Conservation (phyloP, 1,140 invertebrate species). For the Caenorhabditis elegans region DNA sequence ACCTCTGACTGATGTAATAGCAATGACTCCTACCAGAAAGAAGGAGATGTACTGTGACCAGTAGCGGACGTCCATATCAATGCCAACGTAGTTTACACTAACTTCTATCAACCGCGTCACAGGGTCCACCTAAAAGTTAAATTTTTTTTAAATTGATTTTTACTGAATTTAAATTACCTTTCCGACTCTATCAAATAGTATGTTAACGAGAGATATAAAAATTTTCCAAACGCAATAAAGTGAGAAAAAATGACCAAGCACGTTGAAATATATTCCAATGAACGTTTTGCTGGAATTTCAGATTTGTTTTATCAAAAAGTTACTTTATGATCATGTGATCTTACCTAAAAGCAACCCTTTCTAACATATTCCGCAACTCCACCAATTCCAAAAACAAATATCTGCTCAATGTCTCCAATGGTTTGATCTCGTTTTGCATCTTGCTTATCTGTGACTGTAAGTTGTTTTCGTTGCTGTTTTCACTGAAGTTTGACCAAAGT, state of each 20-base stretch:
- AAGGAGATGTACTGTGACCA: slow-evolving; percentile 99
- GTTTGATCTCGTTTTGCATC: slow-evolving; percentile 76
- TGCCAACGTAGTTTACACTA: slow-evolving; percentile 91
- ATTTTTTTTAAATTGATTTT: neutral
- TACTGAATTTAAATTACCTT: neutral
- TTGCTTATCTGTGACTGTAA: neutral
- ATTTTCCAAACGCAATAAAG: slow-evolving; percentile 99
- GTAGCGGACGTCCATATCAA: slow-evolving; percentile 93
- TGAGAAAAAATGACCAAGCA: slow-evolving; percentile 97
- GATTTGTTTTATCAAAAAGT: no score
- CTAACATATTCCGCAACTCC: slow-evolving; percentile 86
- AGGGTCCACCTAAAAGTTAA: slow-evolving; percentile 77
- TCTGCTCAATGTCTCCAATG: slow-evolving; percentile 84
- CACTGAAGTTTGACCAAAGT: neutral
- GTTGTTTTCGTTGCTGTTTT: neutral
- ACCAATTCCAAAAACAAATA: slow-evolving; percentile 94
- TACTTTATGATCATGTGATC: slow-evolving; percentile 66
- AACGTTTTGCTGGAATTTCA: slow-evolving; percentile 79
- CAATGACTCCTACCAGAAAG: slow-evolving; percentile 92
- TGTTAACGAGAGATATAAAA: slow-evolving; percentile 87
- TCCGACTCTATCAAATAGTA: slow-evolving; percentile 90
- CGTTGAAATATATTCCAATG: slow-evolving; percentile 98
- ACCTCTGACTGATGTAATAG: slow-evolving; percentile 87
- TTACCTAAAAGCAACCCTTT: neutral
- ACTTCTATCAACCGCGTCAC: slow-evolving; percentile 95